Percentiles rank a stretch among this genome's conserved stretches.
Evolutionary conservation across 2,797 vertebrate species (phyloP).

Genomic region (Hipposideros larvatus): DNA sequence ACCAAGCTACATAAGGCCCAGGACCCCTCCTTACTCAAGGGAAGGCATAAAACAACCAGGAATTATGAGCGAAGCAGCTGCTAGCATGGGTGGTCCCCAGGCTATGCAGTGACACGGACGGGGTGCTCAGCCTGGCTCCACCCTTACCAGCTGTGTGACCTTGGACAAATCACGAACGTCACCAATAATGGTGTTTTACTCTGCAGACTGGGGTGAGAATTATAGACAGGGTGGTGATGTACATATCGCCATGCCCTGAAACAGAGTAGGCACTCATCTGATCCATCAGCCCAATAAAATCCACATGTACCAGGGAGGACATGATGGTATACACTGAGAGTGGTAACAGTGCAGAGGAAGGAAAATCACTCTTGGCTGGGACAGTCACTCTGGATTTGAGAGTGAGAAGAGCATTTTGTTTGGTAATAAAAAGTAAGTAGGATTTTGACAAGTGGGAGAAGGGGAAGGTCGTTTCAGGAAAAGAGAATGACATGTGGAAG

Average conservation of each 20-base stretch:
- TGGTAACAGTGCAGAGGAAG: background rate
- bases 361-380: background rate
- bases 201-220: background rate
- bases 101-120: background rate
- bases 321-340: background rate
- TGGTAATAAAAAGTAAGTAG: background rate
- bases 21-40: background rate
- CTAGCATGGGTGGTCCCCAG: background rate
- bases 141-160: background rate
- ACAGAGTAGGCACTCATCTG: background rate
- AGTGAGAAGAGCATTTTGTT: background rate
- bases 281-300: background rate
- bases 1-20: background rate
- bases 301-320: background rate
- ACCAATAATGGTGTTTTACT: background rate
- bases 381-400: background rate
- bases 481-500: background rate
- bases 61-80: background rate
- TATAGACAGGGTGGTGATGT: background rate
- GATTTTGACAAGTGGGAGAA: background rate
- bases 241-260: no score
- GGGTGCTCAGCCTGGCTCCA: background rate
- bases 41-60: background rate
- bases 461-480: background rate
- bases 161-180: background rate